Percentiles rank a stretch among this genome's conserved stretches.
phyloP scores from a whole-genome alignment of 37 sponge, comb jelly and placozoan species.

The Beroe ovata region DNA sequence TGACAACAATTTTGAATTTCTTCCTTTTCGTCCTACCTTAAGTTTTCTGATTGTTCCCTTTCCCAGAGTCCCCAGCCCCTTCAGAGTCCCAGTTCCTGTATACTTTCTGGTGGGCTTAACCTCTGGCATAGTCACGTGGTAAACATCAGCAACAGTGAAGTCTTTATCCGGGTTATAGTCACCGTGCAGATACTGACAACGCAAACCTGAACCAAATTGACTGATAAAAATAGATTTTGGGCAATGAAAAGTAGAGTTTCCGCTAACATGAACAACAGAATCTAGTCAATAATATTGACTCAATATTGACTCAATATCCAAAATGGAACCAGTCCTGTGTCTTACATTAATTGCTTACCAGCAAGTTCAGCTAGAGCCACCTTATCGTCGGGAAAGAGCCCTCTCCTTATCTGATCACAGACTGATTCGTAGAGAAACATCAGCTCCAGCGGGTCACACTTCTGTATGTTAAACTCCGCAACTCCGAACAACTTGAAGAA shows the following conservation, averaged over 20 bases:
- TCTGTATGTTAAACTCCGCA: constrained; percentile 37
- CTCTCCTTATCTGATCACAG: constrained; percentile 64
- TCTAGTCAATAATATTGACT: not conserved
- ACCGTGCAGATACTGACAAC: constrained; percentile 61
- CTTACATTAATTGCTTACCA: too few relatives aligned
- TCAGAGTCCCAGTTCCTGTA: constrained; percentile 19
- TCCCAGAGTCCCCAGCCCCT: constrained; percentile 35
- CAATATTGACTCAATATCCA: too few relatives aligned
- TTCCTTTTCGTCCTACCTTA: too few relatives aligned
- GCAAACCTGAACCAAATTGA: constrained; percentile 47
- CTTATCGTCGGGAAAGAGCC: constrained; percentile 51
- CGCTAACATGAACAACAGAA: too few relatives aligned
- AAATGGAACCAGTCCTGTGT: too few relatives aligned
- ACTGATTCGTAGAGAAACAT: constrained; percentile 43
- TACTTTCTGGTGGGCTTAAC: not conserved
- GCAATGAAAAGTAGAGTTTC: too few relatives aligned
- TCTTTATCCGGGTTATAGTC: constrained; percentile 39
- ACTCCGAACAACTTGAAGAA: constrained; percentile 57
- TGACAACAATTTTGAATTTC: too few relatives aligned
- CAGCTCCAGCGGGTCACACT: constrained; percentile 63
- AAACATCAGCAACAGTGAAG: constrained; percentile 24
- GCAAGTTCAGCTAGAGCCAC: constrained; percentile 44
- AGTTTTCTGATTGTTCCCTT: constrained; percentile 60
- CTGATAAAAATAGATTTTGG: too few relatives aligned
- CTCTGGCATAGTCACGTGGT: constrained; percentile 46